Evolutionary conservation across 2,113 vertebrate genomes (phyloP), one percentile per base, ranked within the genome.

Genomic region (Nicator chloris): DNA sequence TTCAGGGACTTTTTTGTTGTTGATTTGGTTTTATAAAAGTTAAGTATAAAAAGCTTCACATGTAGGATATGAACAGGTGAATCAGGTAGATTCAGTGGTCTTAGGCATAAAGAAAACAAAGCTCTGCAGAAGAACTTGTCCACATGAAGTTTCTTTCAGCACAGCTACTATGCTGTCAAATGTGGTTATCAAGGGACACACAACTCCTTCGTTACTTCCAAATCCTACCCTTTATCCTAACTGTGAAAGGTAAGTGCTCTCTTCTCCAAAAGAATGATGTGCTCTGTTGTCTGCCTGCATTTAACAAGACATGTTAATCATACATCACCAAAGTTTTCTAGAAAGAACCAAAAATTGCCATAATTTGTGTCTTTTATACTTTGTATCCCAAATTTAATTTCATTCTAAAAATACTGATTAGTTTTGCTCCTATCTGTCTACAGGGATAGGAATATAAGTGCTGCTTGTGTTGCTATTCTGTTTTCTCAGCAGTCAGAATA

Each of bases 1-100:
- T 78, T 86, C 14, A 30, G 15, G 12, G 6, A 0, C 0, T 0
- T 1, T 22, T 42, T 60, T 14, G 24, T 31, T 42, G 30, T 9
- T 33, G 47, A 10, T 66, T 50, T 65, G 33, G 28, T 54, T 91
- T 79, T n/a, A 42, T 21, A 33, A 7, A 56, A 78, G 21, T 54
- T 27, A 65, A 65, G 40, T 14, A 37, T 6, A 28, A 63, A 57
- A 71, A 76, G 31, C 35, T 86, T 64, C 69, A 33, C 21, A 10
- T 1, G 2, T 13, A 61, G 28, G 45, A 5, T 47, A 35, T 45
- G 45, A 80, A 37, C 37, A 77, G 45, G 57, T 65, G n/a, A 80
- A 80, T 49, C 31, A 17, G 54, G 68, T 15, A 24, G 33, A 53
- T 40, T 68, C 70, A 53, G 80, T 3, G 21, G 42, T 44, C 45